Conservation (phyloP, 2,888 invertebrate genomes). For the Drosophila algonquin region DNA sequence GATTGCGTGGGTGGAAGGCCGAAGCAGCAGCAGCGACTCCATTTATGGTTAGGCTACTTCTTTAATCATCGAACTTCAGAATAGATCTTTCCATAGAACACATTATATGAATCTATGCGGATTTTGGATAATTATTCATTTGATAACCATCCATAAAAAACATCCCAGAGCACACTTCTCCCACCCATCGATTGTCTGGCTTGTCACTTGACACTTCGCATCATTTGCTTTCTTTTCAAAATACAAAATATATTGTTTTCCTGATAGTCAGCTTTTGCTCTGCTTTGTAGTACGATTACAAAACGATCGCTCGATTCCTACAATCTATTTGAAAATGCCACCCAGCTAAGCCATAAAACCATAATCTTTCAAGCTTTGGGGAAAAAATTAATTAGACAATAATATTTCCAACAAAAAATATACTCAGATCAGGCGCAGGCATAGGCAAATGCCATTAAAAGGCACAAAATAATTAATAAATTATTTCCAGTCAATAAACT, state of each 20-base stretch:
- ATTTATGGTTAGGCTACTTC: neutral
- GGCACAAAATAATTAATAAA: constrained; percentile 73
- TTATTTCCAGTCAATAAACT: constrained; percentile 79
- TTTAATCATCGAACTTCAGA: no score
- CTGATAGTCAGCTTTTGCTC: neutral
- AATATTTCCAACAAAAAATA: constrained; percentile 33
- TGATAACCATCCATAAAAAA: neutral
- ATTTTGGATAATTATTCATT: no score
- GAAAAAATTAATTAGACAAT: constrained; percentile 58
- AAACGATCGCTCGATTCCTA: constrained; percentile 45
- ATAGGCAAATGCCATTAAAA: constrained; percentile 28
- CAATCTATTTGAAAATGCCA: constrained; percentile 55
- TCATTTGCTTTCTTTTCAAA: constrained; percentile 33
- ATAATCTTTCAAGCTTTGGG: constrained; percentile 39
- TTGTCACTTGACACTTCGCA: constrained; percentile 47
- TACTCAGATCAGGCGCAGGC: constrained; percentile 34
- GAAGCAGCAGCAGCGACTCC: constrained; percentile 1
- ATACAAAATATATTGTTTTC: neutral
- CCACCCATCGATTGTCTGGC: constrained; percentile 30
- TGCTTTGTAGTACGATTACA: constrained; percentile 41
- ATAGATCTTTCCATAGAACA: no score
- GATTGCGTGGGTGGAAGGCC: constrained; percentile 28
- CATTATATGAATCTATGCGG: no score
- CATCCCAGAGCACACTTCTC: constrained; percentile 3
- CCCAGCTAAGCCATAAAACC: constrained; percentile 53